phyloP scores from a whole-genome alignment of 1,140 invertebrate species.

The Diorhabda sublineata region DNA sequence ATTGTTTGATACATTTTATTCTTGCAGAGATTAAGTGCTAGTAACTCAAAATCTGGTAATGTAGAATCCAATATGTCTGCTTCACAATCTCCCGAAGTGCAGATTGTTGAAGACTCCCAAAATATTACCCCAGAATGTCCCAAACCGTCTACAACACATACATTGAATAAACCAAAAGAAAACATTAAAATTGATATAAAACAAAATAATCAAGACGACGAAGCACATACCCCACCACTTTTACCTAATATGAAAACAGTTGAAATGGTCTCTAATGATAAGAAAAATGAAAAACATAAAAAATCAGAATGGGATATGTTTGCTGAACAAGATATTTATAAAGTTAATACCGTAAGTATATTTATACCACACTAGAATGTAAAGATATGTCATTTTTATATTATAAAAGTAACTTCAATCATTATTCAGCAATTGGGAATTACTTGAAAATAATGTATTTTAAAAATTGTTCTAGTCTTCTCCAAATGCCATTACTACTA shows the following conservation, averaged over 20 bases:
- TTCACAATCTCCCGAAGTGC: conserved; percentile 26
- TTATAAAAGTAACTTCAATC: too few species aligned
- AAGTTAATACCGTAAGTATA: conserved; percentile 73
- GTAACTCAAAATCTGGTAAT: neutral
- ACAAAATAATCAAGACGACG: conserved; percentile 38
- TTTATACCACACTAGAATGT: too few species aligned
- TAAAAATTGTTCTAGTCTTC: conserved; percentile 50
- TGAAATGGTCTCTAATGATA: conserved; percentile 34
- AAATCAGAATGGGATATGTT: conserved; percentile 79
- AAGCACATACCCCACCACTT: conserved; percentile 46
- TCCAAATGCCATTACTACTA: conserved; percentile 68
- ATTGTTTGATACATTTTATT: neutral
- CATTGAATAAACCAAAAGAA: conserved; percentile 35
- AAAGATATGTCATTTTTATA: too few species aligned
- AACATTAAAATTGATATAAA: conserved; percentile 38
- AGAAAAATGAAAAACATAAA: conserved; percentile 51
- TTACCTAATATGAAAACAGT: conserved; percentile 44
- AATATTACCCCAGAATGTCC: conserved; percentile 10
- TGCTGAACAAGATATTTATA: conserved; percentile 83
- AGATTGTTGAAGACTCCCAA: conserved; percentile 19
- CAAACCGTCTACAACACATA: conserved; percentile 6
- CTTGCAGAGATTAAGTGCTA: neutral
- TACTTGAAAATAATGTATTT: neutral
- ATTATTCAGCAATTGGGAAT: too few species aligned
- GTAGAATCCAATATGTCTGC: conserved; percentile 43